Percentiles rank a stretch among this genome's conserved stretches.
phyloP scores from a whole-genome alignment of 1,140 invertebrate species.

The Paraescarpia echinospica region DNA sequence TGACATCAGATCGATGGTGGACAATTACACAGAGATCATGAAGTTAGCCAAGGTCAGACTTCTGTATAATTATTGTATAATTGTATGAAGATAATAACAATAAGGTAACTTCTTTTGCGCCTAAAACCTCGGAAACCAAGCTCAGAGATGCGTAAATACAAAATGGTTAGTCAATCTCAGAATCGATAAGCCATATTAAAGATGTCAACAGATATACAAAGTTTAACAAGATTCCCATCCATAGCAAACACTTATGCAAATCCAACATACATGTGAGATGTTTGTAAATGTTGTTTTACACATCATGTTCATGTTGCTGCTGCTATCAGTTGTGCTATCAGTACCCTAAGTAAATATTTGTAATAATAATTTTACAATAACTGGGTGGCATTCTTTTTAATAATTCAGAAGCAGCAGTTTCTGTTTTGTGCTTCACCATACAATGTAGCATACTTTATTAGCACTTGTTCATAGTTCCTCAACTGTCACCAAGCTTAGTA shows the following conservation, averaged over 20 bases:
- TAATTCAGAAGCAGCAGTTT: background rate
- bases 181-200: too few species aligned
- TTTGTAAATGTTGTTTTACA: background rate
- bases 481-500: too few species aligned
- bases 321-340: background rate
- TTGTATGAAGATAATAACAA: too few species aligned
- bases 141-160: too few species aligned
- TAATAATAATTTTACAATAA: background rate
- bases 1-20: slow-evolving; percentile 93
- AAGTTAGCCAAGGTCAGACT: slow-evolving; percentile 76
- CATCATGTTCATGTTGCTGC: background rate
- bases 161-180: too few species aligned
- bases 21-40: slow-evolving; percentile 95
- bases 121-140: too few species aligned
- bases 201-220: too few species aligned
- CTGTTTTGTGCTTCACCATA: too few species aligned
- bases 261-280: background rate
- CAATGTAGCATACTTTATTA: background rate
- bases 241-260: too few species aligned
- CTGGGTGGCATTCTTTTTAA: background rate
- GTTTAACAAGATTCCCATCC: too few species aligned
- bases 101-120: too few species aligned
- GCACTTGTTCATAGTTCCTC: background rate
- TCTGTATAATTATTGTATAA: background rate
- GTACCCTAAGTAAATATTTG: background rate